A percentile compares a stretch with the other conserved stretches of the same genome.
These are phyloP conservation scores for Tethea ocularis DNA, from an alignment of 2,888 invertebrate species.

Conservation along the genomic window DNA sequence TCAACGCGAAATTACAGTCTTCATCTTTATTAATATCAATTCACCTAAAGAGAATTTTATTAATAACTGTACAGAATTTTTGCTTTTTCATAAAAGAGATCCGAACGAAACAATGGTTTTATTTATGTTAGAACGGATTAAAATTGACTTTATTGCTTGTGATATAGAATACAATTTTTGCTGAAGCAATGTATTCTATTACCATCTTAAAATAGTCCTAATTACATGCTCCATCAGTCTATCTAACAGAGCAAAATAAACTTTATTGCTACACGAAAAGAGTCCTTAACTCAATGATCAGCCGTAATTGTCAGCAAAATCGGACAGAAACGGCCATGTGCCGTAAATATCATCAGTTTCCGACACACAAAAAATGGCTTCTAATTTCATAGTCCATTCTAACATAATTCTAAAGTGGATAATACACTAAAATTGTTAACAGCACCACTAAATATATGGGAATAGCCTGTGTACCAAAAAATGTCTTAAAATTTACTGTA, in stretches of 20 bases:
- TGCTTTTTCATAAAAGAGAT: slow-evolving; percentile 14
- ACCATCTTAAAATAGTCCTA: background rate
- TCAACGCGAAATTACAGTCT: slow-evolving; percentile 3
- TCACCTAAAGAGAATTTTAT: slow-evolving; percentile 39
- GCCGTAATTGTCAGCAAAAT: background rate
- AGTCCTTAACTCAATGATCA: background rate
- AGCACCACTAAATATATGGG: background rate
- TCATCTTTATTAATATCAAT: slow-evolving; percentile 34
- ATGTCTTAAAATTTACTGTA: background rate
- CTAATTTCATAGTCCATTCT: background rate
- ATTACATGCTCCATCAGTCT: background rate
- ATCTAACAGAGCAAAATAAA: background rate
- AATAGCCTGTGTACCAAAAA: background rate
- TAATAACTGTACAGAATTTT: slow-evolving; percentile 45
- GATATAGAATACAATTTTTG: background rate
- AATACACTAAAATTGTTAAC: background rate
- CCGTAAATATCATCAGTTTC: background rate
- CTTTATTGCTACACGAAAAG: background rate
- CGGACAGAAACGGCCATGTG: background rate
- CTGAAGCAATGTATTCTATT: background rate
- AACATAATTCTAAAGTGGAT: background rate
- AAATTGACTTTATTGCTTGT: background rate
- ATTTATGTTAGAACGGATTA: background rate
- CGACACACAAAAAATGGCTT: background rate
- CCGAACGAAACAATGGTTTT: slow-evolving; percentile 6